phyloP scores from a whole-genome alignment of 1,140 invertebrate genomes.

The Stenopsyche tienmushanensis region DNA sequence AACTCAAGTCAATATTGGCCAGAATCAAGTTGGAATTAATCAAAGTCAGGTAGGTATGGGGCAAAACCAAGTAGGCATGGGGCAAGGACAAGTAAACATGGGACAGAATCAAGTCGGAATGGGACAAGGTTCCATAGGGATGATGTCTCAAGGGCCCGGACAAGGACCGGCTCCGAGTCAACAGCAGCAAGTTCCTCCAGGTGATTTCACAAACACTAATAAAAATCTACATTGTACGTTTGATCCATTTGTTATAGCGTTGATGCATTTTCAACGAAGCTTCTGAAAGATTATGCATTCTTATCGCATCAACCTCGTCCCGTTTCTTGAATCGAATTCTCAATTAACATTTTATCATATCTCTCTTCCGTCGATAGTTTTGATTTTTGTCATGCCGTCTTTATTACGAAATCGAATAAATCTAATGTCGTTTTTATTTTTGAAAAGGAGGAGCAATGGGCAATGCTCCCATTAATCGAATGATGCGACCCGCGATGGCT shows the following conservation, averaged over 20 bases:
- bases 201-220: no score
- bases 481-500: constrained; percentile 56
- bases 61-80: constrained; percentile 11
- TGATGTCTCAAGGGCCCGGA: constrained; percentile 30
- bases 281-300: no score
- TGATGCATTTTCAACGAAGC: neutral
- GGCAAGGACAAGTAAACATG: constrained; percentile 17
- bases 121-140: constrained; percentile 28
- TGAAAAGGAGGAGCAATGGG: constrained; percentile 35
- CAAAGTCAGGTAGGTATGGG: constrained; percentile 27
- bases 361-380: no score
- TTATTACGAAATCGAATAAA: no score
- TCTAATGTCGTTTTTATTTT: no score
- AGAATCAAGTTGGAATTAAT: constrained; percentile 9
- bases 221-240: no score
- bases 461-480: constrained; percentile 42
- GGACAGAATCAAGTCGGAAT: constrained; percentile 18
- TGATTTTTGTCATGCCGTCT: no score
- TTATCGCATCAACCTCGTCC: no score
- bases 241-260: neutral
- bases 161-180: constrained; percentile 26
- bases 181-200: constrained; percentile 33
- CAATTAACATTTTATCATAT: no score
- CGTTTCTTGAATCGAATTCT: no score
- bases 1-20: constrained; percentile 9